Evolutionary conservation across 2,113 vertebrate species (phyloP).

Genomic region (Synodontis membranacea): DNA sequence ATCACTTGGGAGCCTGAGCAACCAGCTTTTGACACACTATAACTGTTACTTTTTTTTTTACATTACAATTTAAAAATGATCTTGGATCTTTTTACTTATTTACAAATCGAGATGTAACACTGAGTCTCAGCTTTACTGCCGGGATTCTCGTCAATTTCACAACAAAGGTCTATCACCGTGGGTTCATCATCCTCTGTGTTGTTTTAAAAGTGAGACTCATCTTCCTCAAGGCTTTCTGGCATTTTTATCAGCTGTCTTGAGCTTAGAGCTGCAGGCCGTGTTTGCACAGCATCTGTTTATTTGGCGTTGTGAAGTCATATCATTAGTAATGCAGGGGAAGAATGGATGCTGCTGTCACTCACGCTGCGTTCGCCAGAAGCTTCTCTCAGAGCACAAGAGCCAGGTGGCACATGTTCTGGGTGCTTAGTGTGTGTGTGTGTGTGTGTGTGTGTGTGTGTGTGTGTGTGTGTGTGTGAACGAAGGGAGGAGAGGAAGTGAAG

Average conservation of each 20-base stretch:
- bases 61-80: background rate
- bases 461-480: conserved; percentile 11
- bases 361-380: conserved; percentile 55
- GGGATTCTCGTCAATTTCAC: background rate
- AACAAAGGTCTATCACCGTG: conserved; percentile 2
- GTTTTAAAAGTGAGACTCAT: conserved; percentile 21
- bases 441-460: no score
- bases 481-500: conserved; percentile 1
- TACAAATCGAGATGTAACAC: background rate
- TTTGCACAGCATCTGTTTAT: conserved; percentile 55
- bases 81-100: background rate
- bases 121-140: conserved; percentile 17
- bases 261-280: conserved; percentile 32
- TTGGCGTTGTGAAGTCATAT: conserved; percentile 52
- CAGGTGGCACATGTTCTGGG: conserved; percentile 37
- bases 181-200: background rate
- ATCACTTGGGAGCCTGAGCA: no score
- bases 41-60: no score
- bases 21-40: background rate
- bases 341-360: conserved; percentile 55
- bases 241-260: conserved; percentile 1
- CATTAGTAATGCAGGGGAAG: conserved; percentile 55
- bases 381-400: conserved; percentile 17
- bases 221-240: conserved; percentile 13
- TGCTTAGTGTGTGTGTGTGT: conserved; percentile 25